Conservation (phyloP, 2,797 vertebrate species). For the Hirundo rustica region DNA sequence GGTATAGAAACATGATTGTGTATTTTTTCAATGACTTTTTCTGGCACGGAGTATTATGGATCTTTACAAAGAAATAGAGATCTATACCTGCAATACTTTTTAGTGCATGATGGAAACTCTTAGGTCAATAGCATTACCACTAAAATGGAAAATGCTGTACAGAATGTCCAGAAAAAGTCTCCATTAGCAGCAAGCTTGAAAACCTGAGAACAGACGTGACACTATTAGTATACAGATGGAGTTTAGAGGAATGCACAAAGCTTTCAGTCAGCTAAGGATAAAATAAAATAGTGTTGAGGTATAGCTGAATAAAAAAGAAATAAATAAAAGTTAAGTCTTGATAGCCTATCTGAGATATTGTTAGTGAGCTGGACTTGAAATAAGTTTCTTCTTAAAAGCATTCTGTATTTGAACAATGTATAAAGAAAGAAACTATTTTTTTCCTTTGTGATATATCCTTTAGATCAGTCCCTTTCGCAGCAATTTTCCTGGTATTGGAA, state of each 20-base stretch:
- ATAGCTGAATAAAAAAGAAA: constrained; percentile 13
- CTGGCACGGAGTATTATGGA: neutral
- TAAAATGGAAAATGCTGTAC: constrained; percentile 41
- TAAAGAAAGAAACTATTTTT: neutral
- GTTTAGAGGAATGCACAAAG: constrained; percentile 11
- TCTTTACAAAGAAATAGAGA: constrained; percentile 39
- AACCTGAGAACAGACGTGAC: neutral
- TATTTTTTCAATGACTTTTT: constrained; percentile 4
- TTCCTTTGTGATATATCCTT: neutral
- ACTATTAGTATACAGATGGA: constrained; percentile 1
- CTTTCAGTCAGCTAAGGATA: constrained; percentile 8
- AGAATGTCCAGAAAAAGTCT: constrained; percentile 23
- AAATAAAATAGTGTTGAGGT: constrained; percentile 20
- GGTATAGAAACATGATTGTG: neutral
- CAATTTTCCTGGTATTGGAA: neutral
- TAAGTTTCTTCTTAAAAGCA: neutral
- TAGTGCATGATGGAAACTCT: constrained; percentile 29
- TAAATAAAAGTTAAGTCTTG: neutral
- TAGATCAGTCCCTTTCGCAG: neutral
- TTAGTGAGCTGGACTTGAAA: neutral
- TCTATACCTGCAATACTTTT: constrained; percentile 15
- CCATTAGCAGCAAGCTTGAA: constrained; percentile 14
- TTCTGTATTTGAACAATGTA: neutral
- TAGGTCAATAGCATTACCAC: constrained; percentile 15
- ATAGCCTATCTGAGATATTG: neutral